These are phyloP conservation scores for Phortica magna DNA, from an alignment of 2,888 invertebrate species.

Conservation along the genomic window DNA sequence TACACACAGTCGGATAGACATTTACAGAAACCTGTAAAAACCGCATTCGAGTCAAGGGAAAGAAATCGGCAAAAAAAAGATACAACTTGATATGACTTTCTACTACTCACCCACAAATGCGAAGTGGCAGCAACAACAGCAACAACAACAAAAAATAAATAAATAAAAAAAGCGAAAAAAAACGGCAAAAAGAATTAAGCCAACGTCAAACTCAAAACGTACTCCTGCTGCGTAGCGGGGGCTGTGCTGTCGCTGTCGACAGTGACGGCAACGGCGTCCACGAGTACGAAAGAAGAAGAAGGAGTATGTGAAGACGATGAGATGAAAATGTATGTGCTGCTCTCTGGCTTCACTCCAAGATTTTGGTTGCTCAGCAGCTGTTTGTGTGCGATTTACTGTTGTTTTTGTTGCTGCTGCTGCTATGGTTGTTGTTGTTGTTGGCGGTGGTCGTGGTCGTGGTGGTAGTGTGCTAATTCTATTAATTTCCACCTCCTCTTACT, in stretches of 20 bases:
- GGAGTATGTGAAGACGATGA: background rate
- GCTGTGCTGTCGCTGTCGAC: background rate
- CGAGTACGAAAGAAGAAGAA: background rate
- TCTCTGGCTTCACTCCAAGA: background rate
- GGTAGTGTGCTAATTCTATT: slow-evolving; percentile 13
- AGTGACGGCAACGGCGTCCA: background rate
- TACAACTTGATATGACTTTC: slow-evolving; percentile 9
- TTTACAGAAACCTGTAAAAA: slow-evolving; percentile 17
- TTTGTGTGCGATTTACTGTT: slow-evolving; percentile 15
- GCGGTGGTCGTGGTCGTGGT: slow-evolving; percentile 35
- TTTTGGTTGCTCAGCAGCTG: background rate
- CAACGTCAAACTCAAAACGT: slow-evolving; percentile 48
- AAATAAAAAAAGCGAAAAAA: background rate
- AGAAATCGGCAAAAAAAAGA: background rate
- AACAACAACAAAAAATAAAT: slow-evolving; percentile 37
- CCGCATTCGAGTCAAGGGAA: slow-evolving; percentile 22
- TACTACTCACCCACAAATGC: slow-evolving; percentile 55
- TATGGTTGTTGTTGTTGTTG: slow-evolving; percentile 28
- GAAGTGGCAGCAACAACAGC: slow-evolving; percentile 38
- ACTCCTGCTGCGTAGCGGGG: slow-evolving; percentile 6
- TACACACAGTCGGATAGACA: background rate
- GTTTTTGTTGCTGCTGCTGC: slow-evolving; percentile 37
- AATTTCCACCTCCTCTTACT: background rate
- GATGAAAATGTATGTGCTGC: background rate
- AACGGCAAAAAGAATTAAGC: slow-evolving; percentile 46